phyloP scores from a whole-genome alignment of 2,888 invertebrate species.

The Ecdyonurus torrentis region DNA sequence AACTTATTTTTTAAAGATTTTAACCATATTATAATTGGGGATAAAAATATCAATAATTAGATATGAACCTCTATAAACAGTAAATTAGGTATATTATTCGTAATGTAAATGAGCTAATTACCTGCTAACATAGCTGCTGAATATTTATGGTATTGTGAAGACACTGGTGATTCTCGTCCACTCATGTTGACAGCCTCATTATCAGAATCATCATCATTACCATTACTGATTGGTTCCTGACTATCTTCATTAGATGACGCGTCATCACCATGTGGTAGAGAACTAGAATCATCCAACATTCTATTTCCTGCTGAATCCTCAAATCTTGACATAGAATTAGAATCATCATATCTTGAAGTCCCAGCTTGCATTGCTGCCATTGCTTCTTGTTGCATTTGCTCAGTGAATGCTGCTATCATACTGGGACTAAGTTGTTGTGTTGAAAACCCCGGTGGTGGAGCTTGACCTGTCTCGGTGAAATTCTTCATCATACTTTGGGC shows the following conservation, averaged over 20 bases:
- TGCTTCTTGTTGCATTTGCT: slow-evolving; percentile 16
- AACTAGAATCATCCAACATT: background rate
- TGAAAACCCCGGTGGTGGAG: background rate
- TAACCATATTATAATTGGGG: too few relatives aligned
- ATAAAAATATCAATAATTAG: too few relatives aligned
- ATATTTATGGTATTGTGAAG: background rate
- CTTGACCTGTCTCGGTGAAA: slow-evolving; percentile 34
- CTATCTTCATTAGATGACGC: background rate
- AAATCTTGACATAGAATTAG: background rate
- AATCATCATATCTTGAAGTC: background rate
- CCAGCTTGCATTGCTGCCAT: background rate
- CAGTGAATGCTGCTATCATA: slow-evolving; percentile 15
- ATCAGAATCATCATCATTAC: background rate
- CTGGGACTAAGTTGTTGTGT: slow-evolving; percentile 12
- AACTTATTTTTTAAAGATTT: too few relatives aligned
- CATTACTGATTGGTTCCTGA: background rate
- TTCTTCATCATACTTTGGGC: slow-evolving; percentile 39
- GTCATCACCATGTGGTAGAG: background rate
- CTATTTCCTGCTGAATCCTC: background rate
- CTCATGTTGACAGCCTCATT: background rate
- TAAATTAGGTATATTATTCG: too few relatives aligned
- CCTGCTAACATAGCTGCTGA: background rate
- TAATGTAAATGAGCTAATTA: too few relatives aligned
- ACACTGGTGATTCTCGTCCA: background rate
- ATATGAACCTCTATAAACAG: too few relatives aligned